phyloP scores from a whole-genome alignment of 2,113 vertebrate genomes.

The Muntiacus reevesi region DNA sequence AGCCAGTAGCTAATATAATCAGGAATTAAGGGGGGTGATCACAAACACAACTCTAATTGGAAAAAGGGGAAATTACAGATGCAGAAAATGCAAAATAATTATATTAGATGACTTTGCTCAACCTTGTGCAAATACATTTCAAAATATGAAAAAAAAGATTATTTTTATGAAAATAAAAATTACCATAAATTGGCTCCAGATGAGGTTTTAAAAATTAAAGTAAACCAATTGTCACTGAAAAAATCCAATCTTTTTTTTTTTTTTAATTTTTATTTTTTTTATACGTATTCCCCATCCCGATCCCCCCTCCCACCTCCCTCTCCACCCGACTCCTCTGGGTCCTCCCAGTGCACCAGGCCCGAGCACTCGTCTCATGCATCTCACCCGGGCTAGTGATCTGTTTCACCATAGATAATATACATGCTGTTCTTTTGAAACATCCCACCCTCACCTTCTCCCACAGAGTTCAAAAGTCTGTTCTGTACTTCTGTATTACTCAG shows the following conservation, averaged over 20 bases:
- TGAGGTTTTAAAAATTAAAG: not conserved
- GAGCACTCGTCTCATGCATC: too few relatives aligned
- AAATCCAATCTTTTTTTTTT: not conserved
- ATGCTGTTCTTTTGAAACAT: too few relatives aligned
- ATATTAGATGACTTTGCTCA: not conserved
- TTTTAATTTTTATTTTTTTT: too few relatives aligned
- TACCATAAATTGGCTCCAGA: not conserved
- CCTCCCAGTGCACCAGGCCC: too few relatives aligned
- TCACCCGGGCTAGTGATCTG: too few relatives aligned
- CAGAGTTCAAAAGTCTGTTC: too few relatives aligned
- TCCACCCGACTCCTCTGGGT: too few relatives aligned
- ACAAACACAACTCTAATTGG: not conserved
- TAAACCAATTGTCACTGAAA: not conserved
- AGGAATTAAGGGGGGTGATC: not conserved
- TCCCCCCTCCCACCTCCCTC: too few relatives aligned
- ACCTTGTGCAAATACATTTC: not conserved
- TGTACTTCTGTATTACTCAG: too few relatives aligned
- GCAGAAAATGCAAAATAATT: not conserved
- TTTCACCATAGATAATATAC: too few relatives aligned
- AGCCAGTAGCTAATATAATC: not conserved
- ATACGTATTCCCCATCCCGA: too few relatives aligned
- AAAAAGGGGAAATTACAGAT: not conserved
- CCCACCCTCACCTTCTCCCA: too few relatives aligned
- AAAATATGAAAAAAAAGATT: not conserved
- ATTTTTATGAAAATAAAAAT: not conserved